A percentile compares a stretch with the other conserved stretches of the same genome.
Conservation (phyloP, 1,140 invertebrate species). For the Bursaphelenchus mucronatus region DNA sequence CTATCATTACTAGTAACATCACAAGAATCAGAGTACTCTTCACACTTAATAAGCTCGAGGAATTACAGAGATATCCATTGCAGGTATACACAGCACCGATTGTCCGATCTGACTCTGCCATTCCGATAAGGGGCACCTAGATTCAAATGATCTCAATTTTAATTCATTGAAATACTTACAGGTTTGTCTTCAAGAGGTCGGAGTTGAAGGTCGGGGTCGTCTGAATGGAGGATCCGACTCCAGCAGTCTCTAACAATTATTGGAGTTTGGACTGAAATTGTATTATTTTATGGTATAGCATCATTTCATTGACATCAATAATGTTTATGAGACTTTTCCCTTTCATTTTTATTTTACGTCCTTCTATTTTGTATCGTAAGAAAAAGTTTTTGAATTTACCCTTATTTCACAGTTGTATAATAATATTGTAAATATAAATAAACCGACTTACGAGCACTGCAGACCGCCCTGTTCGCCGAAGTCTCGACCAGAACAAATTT, state of each 20-base stretch:
- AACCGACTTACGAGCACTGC: conserved; percentile 36
- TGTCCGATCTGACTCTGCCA: conserved; percentile 20
- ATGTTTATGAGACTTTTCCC: neutral
- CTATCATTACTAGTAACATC: too few relatives aligned
- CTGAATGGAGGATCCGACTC: conserved; percentile 36
- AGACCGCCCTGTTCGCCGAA: conserved; percentile 43
- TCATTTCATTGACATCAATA: too few relatives aligned
- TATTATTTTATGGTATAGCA: too few relatives aligned
- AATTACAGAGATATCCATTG: conserved; percentile 40
- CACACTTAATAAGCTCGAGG: too few relatives aligned
- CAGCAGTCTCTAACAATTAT: conserved; percentile 50
- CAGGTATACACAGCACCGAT: conserved; percentile 45
- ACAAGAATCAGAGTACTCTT: too few relatives aligned
- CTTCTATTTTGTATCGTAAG: neutral
- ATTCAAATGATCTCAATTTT: neutral
- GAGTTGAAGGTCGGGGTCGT: conserved; percentile 13
- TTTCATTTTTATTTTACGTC: neutral
- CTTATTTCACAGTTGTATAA: neutral
- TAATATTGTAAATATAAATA: neutral
- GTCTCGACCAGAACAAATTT: conserved; percentile 47
- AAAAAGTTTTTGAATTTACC: neutral
- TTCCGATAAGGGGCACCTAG: conserved; percentile 33
- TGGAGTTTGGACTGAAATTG: conserved; percentile 38
- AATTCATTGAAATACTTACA: conserved; percentile 8
- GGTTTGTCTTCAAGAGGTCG: conserved; percentile 15